Evolutionary conservation across 2,797 vertebrate genomes (phyloP), one percentile per base, ranked within the genome.

Genomic region (Enteromius afrohamiltoni): DNA sequence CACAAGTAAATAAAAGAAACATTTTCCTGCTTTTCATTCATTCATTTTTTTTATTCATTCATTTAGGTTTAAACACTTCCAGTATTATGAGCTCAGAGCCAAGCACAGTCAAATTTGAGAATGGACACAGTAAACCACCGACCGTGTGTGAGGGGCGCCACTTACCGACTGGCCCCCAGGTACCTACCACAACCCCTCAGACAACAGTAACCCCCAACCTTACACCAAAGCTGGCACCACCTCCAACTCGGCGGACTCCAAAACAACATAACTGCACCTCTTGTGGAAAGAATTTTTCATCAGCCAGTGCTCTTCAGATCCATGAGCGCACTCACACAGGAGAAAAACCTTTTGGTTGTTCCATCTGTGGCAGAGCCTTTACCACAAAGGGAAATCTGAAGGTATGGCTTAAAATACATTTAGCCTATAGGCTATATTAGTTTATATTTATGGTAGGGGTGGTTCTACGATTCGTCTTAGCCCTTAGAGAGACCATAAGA

Each of bases 251-350:
- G 86, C 97, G 98, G 90, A 98, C 97, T 71, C 98, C 98, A 85
- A 99, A 99, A 95, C 98, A 99, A 93, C 98, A 99, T 95, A 99
- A 99, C 96, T 99, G 98, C 95, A 97, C 98, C 86, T 97, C 96
- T 0, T 99, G 98, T 77, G 98, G 98, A 92, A 99, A 99, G 95
- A 99, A 98, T 93, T 99, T 99, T 91, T 99, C 98, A 83, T 99
- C 98, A 31, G 98, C 98, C 92, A 99, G 98, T 81, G 98, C 98
- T 87, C 96, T 99, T 92, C 98, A 99, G 95, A 99, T 99, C 94
- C 98, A 99, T 10, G 98, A 99, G 91, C 97, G 98, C 90, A 99
- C 98, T 82, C 98, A 99, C 95, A 99, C 98, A 0, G 98, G 98
- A 91, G 98, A 99, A 94, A 99, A 99, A 93, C 98, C 98, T 0